Evolutionary conservation across 2,888 invertebrate species (phyloP), one percentile per base, ranked within the genome.

Genomic region (Euclidia mi): DNA sequence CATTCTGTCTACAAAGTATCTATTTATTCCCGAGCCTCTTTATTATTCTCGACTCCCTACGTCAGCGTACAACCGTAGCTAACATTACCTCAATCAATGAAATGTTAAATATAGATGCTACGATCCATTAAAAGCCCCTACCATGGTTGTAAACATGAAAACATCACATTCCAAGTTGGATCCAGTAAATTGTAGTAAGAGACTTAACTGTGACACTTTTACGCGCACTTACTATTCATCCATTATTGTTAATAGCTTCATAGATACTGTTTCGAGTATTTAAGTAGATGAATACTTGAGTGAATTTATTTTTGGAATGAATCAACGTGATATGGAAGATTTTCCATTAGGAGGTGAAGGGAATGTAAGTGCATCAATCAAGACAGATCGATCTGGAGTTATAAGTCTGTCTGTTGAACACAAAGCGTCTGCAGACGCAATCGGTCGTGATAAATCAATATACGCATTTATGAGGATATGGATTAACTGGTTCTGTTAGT

Each of bases 181-280:
- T 74, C 65, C 71, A 76, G 78, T 87, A 86, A 87, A 87, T 87
- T 77, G 78, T 69, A 41, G 65, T 56, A 69, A 67, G 60, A 71
- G 85, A 82, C 82, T 81, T 81, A 83, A 78, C 69, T 66, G 69
- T 84, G 87, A 88, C 88, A 83, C 80, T 85, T 86, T 86, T 85
- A 86, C 81, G 81, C 67, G 78, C 79, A 83, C 81, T 85, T 80
- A 81, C 79, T 62, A 76, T 70, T 59, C 76, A 78, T 79, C 79
- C 77, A 78, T 77, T 83, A 87, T 87, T 89, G 83, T 90, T 90
- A 88, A 90, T 91, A 89, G 88, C 79, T 70, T 79, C 82, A 81
- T 78, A 81, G 82, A 82, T 81, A 77, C 84, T 82, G 82, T 85
- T 87, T 82, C 66, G 81, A 79, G 85, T 73, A 76, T 85, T 87